These are phyloP conservation scores for Aphaenogaster floridana DNA, from an alignment of 1,140 invertebrate species.

Conservation along the genomic window DNA sequence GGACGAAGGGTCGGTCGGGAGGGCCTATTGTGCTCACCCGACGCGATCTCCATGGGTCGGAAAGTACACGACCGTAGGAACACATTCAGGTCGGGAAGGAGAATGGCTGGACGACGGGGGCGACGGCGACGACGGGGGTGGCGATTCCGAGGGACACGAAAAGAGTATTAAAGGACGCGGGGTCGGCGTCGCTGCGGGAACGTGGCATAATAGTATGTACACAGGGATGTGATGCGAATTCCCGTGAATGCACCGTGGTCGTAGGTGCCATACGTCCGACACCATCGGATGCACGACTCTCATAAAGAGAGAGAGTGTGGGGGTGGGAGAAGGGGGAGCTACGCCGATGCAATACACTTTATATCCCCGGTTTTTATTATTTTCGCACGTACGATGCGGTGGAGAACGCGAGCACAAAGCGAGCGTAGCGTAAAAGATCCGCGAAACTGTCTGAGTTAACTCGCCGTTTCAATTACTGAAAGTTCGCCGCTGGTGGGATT, in stretches of 20 bases:
- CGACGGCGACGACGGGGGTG: not conserved
- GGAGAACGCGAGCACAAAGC: conserved; percentile 4
- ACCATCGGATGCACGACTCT: not conserved
- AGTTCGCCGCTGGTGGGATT: conserved; percentile 26
- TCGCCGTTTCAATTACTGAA: conserved; percentile 54
- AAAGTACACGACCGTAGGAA: conserved; percentile 52
- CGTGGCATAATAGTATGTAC: conserved; percentile 23
- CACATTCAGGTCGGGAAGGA: conserved; percentile 62
- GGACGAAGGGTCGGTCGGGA: conserved; percentile 41
- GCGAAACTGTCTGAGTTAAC: conserved; percentile 22
- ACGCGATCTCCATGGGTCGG: conserved; percentile 63
- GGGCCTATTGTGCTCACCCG: conserved; percentile 64
- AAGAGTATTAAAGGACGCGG: conserved; percentile 59
- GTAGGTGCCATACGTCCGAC: not conserved
- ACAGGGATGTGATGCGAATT: conserved; percentile 53
- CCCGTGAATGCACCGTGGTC: conserved; percentile 13
- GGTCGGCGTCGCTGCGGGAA: conserved; percentile 51
- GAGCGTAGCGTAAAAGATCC: conserved; percentile 15
- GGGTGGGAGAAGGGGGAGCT: not conserved
- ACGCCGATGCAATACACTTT: not conserved
- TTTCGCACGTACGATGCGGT: not conserved
- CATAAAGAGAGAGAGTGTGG: not conserved
- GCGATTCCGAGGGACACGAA: conserved; percentile 54
- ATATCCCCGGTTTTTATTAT: conserved; percentile 52
- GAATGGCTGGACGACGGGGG: conserved; percentile 42